These are phyloP conservation scores for Stegostoma tigrinum DNA, from an alignment of 2,113 vertebrate species.

Conservation along the genomic window DNA sequence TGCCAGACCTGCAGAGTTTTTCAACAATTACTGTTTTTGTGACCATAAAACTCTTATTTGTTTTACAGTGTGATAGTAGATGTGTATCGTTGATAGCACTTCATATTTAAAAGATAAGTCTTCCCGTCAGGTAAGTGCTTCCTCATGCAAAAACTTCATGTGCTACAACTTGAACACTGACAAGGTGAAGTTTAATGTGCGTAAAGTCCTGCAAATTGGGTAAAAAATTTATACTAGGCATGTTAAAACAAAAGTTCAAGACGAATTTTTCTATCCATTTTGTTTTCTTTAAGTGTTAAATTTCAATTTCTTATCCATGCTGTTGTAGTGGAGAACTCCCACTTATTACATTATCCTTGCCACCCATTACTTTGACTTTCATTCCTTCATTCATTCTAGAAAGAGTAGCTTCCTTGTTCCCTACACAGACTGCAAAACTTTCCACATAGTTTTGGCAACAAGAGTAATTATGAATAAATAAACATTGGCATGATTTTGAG, in stretches of 20 bases:
- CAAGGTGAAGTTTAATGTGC: neutral
- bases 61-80: neutral
- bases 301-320: neutral
- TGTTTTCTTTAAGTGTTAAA: neutral
- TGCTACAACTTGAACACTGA: neutral
- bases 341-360: neutral
- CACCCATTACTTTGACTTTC: slow-evolving; percentile 7
- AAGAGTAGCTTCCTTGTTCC: slow-evolving; percentile 11
- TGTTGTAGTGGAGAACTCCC: slow-evolving; percentile 16
- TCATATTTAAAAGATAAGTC: neutral
- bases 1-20: too few species aligned
- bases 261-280: neutral
- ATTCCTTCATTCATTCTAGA: slow-evolving; percentile 7
- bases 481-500: slow-evolving; percentile 4
- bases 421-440: slow-evolving; percentile 1
- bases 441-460: slow-evolving; percentile 25
- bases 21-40: too few species aligned
- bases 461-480: slow-evolving; percentile 21
- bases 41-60: neutral
- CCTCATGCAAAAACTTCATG: neutral
- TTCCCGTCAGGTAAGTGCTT: neutral
- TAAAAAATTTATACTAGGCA: neutral
- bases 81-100: neutral
- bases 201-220: neutral
- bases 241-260: neutral